Conservation (phyloP, 2,113 vertebrate genomes). For the Marmota monax region DNA sequence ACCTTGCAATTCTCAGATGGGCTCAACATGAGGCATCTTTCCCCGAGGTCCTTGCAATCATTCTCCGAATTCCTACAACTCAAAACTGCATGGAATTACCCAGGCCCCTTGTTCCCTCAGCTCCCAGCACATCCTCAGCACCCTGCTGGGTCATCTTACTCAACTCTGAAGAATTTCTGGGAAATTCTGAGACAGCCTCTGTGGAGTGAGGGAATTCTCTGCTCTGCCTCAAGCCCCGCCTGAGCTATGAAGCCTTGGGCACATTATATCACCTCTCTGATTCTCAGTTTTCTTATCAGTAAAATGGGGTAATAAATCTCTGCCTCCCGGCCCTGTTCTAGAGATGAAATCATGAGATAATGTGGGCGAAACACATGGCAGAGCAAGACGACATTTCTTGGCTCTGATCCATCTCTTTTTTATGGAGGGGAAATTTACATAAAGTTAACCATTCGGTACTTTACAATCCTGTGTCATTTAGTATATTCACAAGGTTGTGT, state of each 20-base stretch:
- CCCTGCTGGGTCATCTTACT: background rate
- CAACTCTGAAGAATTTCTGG: constrained; percentile 40
- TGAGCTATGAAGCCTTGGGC: background rate
- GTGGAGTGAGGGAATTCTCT: background rate
- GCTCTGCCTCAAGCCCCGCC: background rate
- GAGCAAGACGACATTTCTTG: background rate
- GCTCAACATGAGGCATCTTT: background rate
- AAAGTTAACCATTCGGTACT: background rate
- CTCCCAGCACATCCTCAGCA: background rate
- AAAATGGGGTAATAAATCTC: background rate
- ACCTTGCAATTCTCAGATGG: background rate
- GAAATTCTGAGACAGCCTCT: background rate
- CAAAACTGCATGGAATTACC: rapidly evolving
- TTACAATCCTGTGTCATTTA: background rate
- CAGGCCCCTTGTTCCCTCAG: background rate
- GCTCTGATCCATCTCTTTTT: background rate
- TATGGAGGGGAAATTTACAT: background rate
- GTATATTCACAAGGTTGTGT: rapidly evolving
- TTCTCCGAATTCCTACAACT: background rate
- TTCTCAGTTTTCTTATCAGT: constrained; percentile 59
- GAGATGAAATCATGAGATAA: background rate
- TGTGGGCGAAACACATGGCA: background rate
- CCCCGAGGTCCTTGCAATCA: background rate
- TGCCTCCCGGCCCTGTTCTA: background rate
- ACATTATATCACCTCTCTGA: background rate